Base-by-base conservation (phyloP, 2,888 invertebrate genomes). In the Oxycera nigricornis region DNA sequence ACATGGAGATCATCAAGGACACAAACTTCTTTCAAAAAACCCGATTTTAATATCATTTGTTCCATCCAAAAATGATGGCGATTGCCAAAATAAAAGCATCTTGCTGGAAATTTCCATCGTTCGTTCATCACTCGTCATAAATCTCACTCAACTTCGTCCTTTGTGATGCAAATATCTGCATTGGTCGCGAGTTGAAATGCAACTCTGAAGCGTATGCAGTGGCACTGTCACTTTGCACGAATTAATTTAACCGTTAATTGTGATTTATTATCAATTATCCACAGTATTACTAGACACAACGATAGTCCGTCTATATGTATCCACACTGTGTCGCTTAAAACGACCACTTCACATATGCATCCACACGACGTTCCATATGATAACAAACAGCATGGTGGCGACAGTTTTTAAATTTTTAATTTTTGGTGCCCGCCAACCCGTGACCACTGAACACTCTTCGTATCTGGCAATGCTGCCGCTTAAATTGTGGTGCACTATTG, bases 241-340 rank as follows among this genome's bases (percentile, higher is more conserved):
- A 76, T 76, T 75, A 75, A 76, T 76, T 75, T 74, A 57, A 72
- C 73, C 72, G 75, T 76, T 76, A 76, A 72, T 75, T 76, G 72
- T 76, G 76, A 76, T 76, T 75, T 76, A 76, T 76, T 76, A 75
- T 76, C 75, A 76, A 75, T 76, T 75, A 76, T 68, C 74, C 73
- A 59, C 70, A 50, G 61, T 17, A 41, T 57, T 35, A 55, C 22
- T 41, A 46, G 24, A 72, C 41, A 9, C 41, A 41, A 57, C 62
- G 6, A 50, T 50, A 9, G 50, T 11, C 50, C 6, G 14, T 46
- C 46, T 14, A 14, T 11, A 2, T n/a, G 22, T 14, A 20, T 24
- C 20, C 9, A 3, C 24, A 55, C 3, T 6, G 22, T 55, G 55
- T 20, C 55, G 55, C 14, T 50, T 17, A 24, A 20, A 39, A 14